These are phyloP conservation scores for Stichodactyla mertensii DNA, from an alignment of 64 coral and sea anemone species.

Conservation along the genomic window DNA sequence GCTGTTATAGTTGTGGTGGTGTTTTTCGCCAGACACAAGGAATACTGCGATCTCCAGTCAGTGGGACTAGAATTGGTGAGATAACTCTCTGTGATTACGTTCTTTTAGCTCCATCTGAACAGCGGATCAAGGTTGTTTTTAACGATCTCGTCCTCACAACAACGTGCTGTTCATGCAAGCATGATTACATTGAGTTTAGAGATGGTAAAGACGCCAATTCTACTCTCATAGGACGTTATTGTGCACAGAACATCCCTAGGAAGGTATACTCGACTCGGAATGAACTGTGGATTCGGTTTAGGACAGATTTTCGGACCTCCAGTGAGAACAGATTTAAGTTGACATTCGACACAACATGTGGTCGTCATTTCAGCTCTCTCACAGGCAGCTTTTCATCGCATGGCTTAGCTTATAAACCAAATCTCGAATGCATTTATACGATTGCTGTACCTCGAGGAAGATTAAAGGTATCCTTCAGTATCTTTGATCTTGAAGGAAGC, in stretches of 20 bases:
- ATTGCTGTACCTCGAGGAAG: slow-evolving; percentile 76
- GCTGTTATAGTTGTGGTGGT: slow-evolving; percentile 35
- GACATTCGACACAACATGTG: slow-evolving; percentile 76
- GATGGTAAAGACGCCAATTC: slow-evolving; percentile 73
- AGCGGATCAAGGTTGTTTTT: slow-evolving; percentile 66
- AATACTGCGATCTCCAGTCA: slow-evolving; percentile 31
- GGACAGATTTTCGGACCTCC: slow-evolving; percentile 64
- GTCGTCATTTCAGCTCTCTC: slow-evolving; percentile 42
- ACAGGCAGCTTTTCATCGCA: slow-evolving; percentile 67
- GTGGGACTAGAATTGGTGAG: slow-evolving; percentile 36
- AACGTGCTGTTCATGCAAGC: slow-evolving; percentile 74
- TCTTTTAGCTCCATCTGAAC: slow-evolving; percentile 39
- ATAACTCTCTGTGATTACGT: slow-evolving; percentile 62
- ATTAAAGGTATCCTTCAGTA: slow-evolving; percentile 75
- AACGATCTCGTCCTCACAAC: slow-evolving; percentile 72
- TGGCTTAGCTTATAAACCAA: slow-evolving; percentile 54
- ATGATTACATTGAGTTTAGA: slow-evolving; percentile 89
- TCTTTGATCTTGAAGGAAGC: slow-evolving; percentile 64
- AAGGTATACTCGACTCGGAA: slow-evolving; percentile 69
- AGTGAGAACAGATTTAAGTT: slow-evolving; percentile 66
- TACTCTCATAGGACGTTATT: slow-evolving; percentile 76
- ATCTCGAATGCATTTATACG: slow-evolving; percentile 82
- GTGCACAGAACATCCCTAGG: slow-evolving; percentile 72
- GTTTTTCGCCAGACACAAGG: slow-evolving; percentile 10
- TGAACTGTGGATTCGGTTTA: slow-evolving; percentile 71